Evolutionary conservation across 2,113 vertebrate species (phyloP), one percentile per base, ranked within the genome.

Genomic region (Crocuta crocuta): DNA sequence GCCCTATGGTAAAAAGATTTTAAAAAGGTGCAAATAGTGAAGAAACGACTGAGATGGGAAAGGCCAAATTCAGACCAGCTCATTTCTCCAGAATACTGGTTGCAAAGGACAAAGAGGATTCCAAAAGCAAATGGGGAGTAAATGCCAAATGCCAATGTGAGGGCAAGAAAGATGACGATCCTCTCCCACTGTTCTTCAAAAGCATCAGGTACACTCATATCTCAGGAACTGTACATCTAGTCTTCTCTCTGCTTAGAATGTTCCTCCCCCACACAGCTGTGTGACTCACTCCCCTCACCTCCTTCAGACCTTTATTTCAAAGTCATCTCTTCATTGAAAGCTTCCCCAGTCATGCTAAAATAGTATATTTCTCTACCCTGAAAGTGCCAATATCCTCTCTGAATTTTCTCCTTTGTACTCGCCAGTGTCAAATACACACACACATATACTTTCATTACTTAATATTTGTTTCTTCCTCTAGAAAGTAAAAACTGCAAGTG

Each of bases 211-310:
- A 55, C 12, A 80, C 33, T 55, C 92, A 15, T 45, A 26, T 45
- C 26, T 35, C 7, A 17, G 39, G 33, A 92, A 61, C 9, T 58
- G 17, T 26, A 45, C 50, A 43, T 68, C 78, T 39, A 24, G 28
- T 88, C 39, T 48, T 92, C 55, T 73, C n/a, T 93, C 88, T 48
- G 53, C 58, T 71, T 86, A 91, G n/a, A 90, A 83, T 61, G 11
- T 74, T 88, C 83, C 68, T 86, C 53, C 21, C 53, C 33, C 50
- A 94, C 21, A 23, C 0, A 70, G 33, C n/a, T 48, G 13, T 7
- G 33, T 31, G 66, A 92, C 50, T 97, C 43, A 55, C 10, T 58
- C 11, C 50, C 8, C 33, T 94, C 26, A 68, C 7, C 53, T 68
- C 84, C 88, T 63, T 81, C 65, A 58, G 11, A 68, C 23, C 68